Evolutionary conservation across 2,888 invertebrate species (phyloP).

Genomic region (Theodoxus fluviatilis): DNA sequence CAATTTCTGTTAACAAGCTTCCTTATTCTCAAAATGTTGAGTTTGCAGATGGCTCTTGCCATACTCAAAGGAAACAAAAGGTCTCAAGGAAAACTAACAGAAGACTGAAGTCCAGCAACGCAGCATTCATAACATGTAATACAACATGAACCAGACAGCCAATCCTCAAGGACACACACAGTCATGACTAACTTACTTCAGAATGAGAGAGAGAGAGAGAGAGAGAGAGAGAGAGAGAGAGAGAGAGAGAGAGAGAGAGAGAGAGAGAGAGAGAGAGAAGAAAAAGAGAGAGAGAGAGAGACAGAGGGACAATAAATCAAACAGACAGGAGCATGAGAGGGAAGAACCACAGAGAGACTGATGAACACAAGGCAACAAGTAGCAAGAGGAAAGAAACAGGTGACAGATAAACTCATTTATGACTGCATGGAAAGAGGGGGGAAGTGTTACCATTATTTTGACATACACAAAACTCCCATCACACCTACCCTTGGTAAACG

Average conservation of each 20-base stretch:
- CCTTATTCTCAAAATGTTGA: too few relatives aligned
- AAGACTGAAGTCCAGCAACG: slow-evolving; percentile 18
- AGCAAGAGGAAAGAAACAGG: too few relatives aligned
- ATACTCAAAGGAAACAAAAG: too few relatives aligned
- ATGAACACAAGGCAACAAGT: too few relatives aligned
- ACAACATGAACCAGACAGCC: background rate
- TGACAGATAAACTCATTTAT: too few relatives aligned
- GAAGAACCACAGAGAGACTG: background rate
- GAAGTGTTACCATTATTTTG: too few relatives aligned
- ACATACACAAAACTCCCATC: too few relatives aligned
- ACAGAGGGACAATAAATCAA: background rate
- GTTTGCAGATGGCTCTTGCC: too few relatives aligned
- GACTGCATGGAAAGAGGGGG: too few relatives aligned
- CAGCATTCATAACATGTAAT: background rate
- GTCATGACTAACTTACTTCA: background rate
- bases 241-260: slow-evolving; percentile 1
- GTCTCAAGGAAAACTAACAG: slow-evolving; percentile 13
- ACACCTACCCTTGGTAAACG: too few relatives aligned
- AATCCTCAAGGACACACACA: background rate
- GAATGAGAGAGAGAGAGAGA: background rate
- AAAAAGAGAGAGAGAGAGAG: background rate
- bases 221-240: background rate
- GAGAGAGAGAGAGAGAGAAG: background rate
- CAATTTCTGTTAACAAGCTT: too few relatives aligned
- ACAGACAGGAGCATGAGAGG: background rate